These are phyloP conservation scores for Henicopernis longicauda DNA, from an alignment of 2,113 vertebrate genomes.

Conservation along the genomic window DNA sequence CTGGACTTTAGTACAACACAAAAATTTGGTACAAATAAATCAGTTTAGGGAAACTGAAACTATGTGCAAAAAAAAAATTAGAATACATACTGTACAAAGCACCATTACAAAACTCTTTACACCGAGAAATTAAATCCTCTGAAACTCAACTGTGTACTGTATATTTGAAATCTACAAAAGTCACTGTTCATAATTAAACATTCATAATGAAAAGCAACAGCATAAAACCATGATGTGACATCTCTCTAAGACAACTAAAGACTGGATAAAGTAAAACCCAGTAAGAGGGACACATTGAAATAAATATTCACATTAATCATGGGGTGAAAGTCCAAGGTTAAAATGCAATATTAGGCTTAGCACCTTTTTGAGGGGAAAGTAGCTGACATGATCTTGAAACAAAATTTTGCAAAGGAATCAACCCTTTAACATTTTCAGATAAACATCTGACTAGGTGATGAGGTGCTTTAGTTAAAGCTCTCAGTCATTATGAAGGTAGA, in stretches of 20 bases:
- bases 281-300: slow-evolving; percentile 62
- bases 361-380: slow-evolving; percentile 67
- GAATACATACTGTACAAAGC: slow-evolving; percentile 77
- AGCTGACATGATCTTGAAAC: slow-evolving; percentile 48
- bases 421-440: slow-evolving; percentile 24
- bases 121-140: slow-evolving; percentile 71
- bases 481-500: slow-evolving; percentile 60
- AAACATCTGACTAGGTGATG: slow-evolving; percentile 1
- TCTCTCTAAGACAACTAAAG: slow-evolving; percentile 57
- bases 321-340: slow-evolving; percentile 71
- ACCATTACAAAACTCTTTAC: slow-evolving; percentile 74
- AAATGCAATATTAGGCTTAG: slow-evolving; percentile 63
- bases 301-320: slow-evolving; percentile 82
- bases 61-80: slow-evolving; percentile 77
- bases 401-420: slow-evolving; percentile 46
- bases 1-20: slow-evolving; percentile 67
- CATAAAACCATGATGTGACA: slow-evolving; percentile 54
- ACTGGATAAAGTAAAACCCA: slow-evolving; percentile 56
- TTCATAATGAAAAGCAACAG: slow-evolving; percentile 66
- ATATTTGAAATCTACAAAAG: slow-evolving; percentile 66
- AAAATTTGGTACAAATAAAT: slow-evolving; percentile 71
- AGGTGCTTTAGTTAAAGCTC: slow-evolving; percentile 73
- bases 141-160: slow-evolving; percentile 64
- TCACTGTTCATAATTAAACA: slow-evolving; percentile 65
- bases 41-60: slow-evolving; percentile 72